Evolutionary conservation across 2,888 invertebrate species (phyloP).

Genomic region (Cephus rjabovi): DNA sequence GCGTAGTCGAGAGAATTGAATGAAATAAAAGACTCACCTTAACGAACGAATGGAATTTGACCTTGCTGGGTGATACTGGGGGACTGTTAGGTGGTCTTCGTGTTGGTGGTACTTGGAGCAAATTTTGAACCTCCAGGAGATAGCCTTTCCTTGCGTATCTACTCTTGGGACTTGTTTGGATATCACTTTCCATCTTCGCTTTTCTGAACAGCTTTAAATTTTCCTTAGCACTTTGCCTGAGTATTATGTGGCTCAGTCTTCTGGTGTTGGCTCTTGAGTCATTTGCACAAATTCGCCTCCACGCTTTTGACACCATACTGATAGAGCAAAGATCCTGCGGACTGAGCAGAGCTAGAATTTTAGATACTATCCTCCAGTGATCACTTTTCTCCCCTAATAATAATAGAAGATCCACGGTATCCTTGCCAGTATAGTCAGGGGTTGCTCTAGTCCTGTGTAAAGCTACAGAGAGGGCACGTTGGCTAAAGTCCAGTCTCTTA

Average conservation of each 20-base stretch:
- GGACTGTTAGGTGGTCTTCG: constrained; percentile 57
- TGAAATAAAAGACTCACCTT: constrained; percentile 53
- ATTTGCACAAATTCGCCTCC: constrained; percentile 56
- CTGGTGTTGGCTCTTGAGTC: constrained; percentile 54
- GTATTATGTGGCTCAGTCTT: constrained; percentile 50
- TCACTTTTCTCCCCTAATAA: constrained; percentile 60
- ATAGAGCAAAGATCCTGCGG: constrained; percentile 61
- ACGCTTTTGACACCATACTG: constrained; percentile 62
- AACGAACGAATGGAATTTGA: constrained; percentile 64
- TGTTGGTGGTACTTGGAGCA: constrained; percentile 42
- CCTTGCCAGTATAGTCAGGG: constrained; percentile 50
- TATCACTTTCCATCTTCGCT: constrained; percentile 43
- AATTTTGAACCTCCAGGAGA: constrained; percentile 57
- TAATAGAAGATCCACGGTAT: constrained; percentile 55
- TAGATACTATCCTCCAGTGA: constrained; percentile 56
- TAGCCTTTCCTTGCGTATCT: constrained; percentile 52
- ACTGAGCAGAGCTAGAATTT: constrained; percentile 57
- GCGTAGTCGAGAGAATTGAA: background rate
- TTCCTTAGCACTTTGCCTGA: constrained; percentile 57
- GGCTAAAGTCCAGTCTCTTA: constrained; percentile 56
- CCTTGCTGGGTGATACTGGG: constrained; percentile 65
- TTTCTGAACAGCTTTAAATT: constrained; percentile 54
- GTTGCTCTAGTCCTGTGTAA: constrained; percentile 41
- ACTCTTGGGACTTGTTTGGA: constrained; percentile 49
- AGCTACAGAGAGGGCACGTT: constrained; percentile 31